A percentile compares a stretch with the other conserved stretches of the same genome.
These are phyloP conservation scores for Drosophila crucigera DNA, from an alignment of 2,888 invertebrate species.

Conservation along the genomic window DNA sequence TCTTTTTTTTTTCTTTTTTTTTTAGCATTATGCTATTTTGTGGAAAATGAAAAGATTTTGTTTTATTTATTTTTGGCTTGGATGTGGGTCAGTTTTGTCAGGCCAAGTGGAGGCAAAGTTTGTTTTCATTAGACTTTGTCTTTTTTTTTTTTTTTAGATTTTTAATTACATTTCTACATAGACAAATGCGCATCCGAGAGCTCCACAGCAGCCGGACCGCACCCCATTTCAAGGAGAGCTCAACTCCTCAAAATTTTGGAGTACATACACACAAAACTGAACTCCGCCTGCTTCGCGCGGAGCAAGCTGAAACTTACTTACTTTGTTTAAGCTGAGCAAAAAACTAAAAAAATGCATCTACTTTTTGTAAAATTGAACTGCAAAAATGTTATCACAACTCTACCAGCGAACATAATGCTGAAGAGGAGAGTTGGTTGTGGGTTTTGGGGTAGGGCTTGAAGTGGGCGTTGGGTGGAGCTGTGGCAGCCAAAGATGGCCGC, in stretches of 20 bases:
- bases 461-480: conserved; percentile 22
- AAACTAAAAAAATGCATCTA: conserved; percentile 41
- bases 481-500: conserved; percentile 76
- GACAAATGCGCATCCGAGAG: conserved; percentile 34
- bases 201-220: conserved; percentile 29
- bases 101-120: conserved; percentile 45
- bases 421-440: background rate
- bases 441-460: background rate
- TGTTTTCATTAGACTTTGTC: conserved; percentile 43
- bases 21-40: conserved; percentile 14
- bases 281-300: conserved; percentile 17
- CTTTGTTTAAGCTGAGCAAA: conserved; percentile 43
- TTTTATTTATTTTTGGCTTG: conserved; percentile 2
- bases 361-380: conserved; percentile 43
- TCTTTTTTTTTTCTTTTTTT: background rate
- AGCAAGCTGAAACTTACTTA: conserved; percentile 40
- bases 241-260: background rate
- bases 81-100: conserved; percentile 62
- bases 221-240: conserved; percentile 34
- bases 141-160: conserved; percentile 20
- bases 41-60: conserved; percentile 29
- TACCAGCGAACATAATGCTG: conserved; percentile 22
- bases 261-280: conserved; percentile 39
- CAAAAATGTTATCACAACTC: conserved; percentile 53
- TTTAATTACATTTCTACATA: conserved; percentile 67